Evolutionary conservation across 2,888 invertebrate species (phyloP), one percentile per base, ranked within the genome.

Genomic region (Phorcus lineatus): DNA sequence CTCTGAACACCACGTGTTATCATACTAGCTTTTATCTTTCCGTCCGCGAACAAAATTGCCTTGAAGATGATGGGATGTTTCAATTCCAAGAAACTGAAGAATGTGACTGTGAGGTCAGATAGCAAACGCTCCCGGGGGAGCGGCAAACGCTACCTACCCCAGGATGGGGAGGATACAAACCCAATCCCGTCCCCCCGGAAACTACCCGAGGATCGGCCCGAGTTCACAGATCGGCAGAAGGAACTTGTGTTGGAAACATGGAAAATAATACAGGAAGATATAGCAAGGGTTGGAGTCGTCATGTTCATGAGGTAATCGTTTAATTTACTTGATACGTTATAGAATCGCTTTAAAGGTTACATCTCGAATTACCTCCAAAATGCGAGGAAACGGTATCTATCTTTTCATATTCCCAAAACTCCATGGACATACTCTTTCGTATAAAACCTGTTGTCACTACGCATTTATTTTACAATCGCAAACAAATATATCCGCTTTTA

Each of bases 291-390:
- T 16, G 90, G 90, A 47, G 86, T 90, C n/a, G 84, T 86, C 55
- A 88, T 89, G 88, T 88, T 90, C 78, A 89, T 88, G 85, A 89
- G 86, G 90, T 90, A 82, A 88, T 87, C 13, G 1, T 47, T 47
- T 13, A 11, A 13, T 47, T 47, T 13, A 3, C 36, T 36, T 6
- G 36, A 6, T 36, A 36, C 7, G 36, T 36, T 36, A 36, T 3
- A 36, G 4, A 36, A 3, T 36, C 36, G 3, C 4, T 36, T 36
- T 6, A 36, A 36, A 6, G 36, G 36, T 6, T 7, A 36, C 36
- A 6, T 3, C 36, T 36, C 3, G 7, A 6, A 36, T 36, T 36
- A 6, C 36, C 7, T 36, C 7, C 7, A n/a, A n/a, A n/a, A n/a
- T n/a, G n/a, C n/a, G n/a, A n/a, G 36, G 36, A 36, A 36, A 36